Conservation (phyloP, 2,888 invertebrate genomes). For the Platycnemis pennipes region DNA sequence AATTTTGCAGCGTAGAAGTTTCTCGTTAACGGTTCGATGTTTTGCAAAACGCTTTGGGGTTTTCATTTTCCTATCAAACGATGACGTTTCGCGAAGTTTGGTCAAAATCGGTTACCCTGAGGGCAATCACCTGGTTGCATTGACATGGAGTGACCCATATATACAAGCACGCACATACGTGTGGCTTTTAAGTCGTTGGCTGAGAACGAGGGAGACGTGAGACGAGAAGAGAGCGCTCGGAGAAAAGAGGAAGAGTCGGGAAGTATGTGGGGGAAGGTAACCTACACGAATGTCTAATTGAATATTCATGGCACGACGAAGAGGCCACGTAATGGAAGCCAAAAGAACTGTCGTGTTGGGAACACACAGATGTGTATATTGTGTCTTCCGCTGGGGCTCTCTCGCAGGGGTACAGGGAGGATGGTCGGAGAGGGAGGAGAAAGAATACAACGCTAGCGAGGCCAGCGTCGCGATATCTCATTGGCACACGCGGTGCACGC, state of each 20-base stretch:
- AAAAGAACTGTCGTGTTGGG: not conserved
- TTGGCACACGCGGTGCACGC: not conserved
- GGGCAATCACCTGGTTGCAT: no score
- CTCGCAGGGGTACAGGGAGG: no score
- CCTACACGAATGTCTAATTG: slow-evolving; percentile 18
- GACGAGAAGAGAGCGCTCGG: not conserved
- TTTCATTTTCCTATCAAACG: no score
- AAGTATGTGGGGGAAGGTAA: not conserved
- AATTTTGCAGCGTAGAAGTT: no score
- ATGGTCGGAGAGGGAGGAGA: not conserved
- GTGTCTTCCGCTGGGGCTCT: not conserved
- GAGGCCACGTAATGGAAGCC: not conserved
- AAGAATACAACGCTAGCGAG: not conserved
- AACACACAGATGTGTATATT: not conserved
- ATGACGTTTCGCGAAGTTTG: no score
- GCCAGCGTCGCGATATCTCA: not conserved
- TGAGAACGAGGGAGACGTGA: not conserved
- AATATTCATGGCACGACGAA: slow-evolving; percentile 27
- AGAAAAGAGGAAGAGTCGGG: not conserved
- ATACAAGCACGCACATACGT: no score
- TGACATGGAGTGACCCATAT: no score
- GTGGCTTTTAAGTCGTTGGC: no score
- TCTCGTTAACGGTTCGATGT: no score
- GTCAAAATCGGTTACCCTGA: no score
- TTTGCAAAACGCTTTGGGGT: no score